Evolutionary conservation across 53 echinoderm and acorn worm genomes (phyloP).

Genomic region (Glandiceps talaboti): DNA sequence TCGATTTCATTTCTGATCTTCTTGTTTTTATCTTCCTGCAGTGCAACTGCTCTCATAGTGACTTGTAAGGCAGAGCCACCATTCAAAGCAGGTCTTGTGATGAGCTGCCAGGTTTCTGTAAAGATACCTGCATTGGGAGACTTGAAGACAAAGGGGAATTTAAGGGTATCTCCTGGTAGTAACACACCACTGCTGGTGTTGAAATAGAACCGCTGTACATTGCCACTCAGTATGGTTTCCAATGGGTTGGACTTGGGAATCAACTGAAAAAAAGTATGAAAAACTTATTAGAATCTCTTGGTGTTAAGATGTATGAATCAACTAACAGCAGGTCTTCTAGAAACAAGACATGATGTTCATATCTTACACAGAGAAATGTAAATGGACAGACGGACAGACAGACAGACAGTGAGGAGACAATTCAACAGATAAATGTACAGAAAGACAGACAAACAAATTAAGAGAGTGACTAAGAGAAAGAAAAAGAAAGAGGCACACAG

Average conservation of each 20-base stretch:
- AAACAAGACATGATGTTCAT: too few relatives aligned
- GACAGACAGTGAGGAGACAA: too few relatives aligned
- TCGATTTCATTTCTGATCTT: conserved; percentile 74
- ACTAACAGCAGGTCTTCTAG: too few relatives aligned
- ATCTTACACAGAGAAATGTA: too few relatives aligned
- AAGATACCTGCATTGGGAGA: conserved; percentile 97
- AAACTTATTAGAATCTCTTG: too few relatives aligned
- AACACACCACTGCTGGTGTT: conserved; percentile 97
- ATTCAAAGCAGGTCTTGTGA: conserved; percentile 76
- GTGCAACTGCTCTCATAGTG: conserved; percentile 68
- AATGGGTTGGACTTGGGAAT: conserved; percentile 90
- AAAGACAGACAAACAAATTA: too few relatives aligned
- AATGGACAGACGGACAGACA: too few relatives aligned
- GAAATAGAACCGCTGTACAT: conserved; percentile 93
- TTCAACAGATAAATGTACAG: too few relatives aligned
- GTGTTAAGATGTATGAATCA: too few relatives aligned
- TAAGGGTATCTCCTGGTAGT: conserved; percentile 87
- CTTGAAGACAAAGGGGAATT: conserved; percentile 98
- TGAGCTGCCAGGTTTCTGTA: conserved; percentile 95
- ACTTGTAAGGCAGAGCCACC: conserved; percentile 80
- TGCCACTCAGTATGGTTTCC: conserved; percentile 49
- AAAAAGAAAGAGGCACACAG: too few relatives aligned
- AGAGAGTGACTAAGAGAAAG: too few relatives aligned
- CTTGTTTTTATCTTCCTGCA: conserved; percentile 92
- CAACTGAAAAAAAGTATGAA: conserved; percentile 69